Percentiles rank a stretch among this genome's conserved stretches.
Conservation (phyloP, 2,113 vertebrate genomes). For the Microcebus lehilahytsara region DNA sequence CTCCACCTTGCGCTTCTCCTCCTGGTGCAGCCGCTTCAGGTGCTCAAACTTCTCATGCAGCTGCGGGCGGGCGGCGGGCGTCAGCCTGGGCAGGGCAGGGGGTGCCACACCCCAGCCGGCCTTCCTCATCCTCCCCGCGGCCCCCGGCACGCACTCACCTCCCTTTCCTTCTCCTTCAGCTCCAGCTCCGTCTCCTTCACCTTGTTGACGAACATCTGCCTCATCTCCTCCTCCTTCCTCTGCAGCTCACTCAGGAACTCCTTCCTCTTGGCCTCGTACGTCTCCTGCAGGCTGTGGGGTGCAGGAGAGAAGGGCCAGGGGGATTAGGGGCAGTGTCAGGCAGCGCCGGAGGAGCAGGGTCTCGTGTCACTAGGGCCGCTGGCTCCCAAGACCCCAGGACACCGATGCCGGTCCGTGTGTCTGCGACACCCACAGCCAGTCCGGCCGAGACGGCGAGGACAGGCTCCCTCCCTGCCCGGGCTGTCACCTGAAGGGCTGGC, state of each 20-base stretch:
- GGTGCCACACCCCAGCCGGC: background rate
- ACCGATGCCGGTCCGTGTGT: background rate
- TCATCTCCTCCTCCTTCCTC: conserved; percentile 97
- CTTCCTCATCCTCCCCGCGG: rapidly evolving
- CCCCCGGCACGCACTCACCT: conserved; percentile 85
- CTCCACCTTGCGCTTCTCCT: conserved; percentile 98
- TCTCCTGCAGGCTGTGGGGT: conserved; percentile 93
- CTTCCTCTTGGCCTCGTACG: conserved; percentile 97
- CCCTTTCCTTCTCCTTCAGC: conserved; percentile 96
- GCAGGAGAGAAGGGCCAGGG: background rate
- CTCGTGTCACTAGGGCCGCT: rapidly evolving
- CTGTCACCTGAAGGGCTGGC: conserved; percentile 94
- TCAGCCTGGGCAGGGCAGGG: background rate
- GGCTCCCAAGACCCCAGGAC: background rate
- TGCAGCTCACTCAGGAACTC: conserved; percentile 97
- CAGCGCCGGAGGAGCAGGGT: background rate
- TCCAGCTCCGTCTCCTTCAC: conserved; percentile 98
- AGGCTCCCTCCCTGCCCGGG: rapidly evolving
- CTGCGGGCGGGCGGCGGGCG: conserved; percentile 77
- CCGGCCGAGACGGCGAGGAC: background rate
- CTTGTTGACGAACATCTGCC: conserved; percentile 99
- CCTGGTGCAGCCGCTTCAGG: conserved; percentile 97
- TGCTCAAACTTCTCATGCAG: conserved; percentile 98
- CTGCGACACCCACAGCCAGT: rapidly evolving
- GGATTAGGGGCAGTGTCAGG: background rate